These are phyloP conservation scores for Cygnus atratus DNA, from an alignment of 2,113 vertebrate genomes.

Conservation along the genomic window DNA sequence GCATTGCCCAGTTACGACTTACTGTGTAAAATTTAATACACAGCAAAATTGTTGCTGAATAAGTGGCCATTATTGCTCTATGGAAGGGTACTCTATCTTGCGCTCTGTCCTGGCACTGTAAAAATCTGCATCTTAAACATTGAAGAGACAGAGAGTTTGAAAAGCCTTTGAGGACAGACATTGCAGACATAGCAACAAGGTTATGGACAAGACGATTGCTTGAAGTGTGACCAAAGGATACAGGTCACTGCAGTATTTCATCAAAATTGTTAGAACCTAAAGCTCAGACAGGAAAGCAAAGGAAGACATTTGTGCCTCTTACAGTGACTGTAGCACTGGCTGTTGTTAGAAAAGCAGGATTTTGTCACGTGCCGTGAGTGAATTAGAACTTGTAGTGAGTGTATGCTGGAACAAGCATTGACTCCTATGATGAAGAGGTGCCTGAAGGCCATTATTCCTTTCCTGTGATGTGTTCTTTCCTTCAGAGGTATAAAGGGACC, in stretches of 20 bases:
- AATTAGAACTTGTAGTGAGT: neutral
- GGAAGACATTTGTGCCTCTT: neutral
- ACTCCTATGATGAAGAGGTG: neutral
- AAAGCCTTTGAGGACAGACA: neutral
- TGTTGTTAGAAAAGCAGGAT: neutral
- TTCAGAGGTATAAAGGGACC: neutral
- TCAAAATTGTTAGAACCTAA: neutral
- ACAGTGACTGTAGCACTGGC: neutral
- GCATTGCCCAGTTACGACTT: neutral
- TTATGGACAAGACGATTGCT: neutral
- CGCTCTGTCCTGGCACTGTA: neutral
- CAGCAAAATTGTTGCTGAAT: neutral
- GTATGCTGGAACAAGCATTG: neutral
- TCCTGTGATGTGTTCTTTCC: neutral
- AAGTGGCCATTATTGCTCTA: neutral
- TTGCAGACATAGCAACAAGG: neutral
- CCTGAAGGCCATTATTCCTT: neutral
- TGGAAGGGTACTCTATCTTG: neutral
- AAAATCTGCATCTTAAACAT: neutral
- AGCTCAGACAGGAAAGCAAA: neutral
- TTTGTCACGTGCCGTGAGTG: neutral
- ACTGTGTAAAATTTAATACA: neutral
- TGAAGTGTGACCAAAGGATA: neutral
- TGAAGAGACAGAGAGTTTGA: neutral
- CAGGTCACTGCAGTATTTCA: neutral